These are phyloP conservation scores for Alentia gelatinosa DNA, from an alignment of 2,888 invertebrate species.

Conservation along the genomic window DNA sequence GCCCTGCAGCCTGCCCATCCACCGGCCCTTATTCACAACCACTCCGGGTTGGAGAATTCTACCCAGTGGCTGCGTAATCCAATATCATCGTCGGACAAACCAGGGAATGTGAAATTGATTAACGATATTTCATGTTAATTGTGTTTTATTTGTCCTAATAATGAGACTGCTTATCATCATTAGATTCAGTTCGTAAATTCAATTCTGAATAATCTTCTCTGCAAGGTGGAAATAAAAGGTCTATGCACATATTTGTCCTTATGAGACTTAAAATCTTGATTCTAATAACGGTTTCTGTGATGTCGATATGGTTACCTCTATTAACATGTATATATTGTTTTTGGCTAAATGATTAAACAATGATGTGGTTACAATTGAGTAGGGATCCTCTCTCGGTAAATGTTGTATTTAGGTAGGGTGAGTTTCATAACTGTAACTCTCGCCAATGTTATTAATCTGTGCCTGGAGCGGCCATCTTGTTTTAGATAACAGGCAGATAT, in stretches of 20 bases:
- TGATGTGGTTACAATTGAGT: no score
- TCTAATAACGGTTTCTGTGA: no score
- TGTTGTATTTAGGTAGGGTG: no score
- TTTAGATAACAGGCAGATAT: neutral
- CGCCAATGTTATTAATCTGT: neutral
- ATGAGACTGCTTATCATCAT: neutral
- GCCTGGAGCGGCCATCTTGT: neutral
- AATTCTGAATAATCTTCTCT: neutral
- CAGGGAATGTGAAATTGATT: conserved; percentile 1
- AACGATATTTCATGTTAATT: conserved; percentile 29
- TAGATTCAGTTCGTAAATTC: neutral
- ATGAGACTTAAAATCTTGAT: no score
- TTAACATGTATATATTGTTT: no score
- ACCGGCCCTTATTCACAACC: neutral
- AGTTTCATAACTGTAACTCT: no score
- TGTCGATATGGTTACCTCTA: no score
- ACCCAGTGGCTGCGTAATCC: neutral
- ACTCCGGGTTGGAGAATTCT: no score
- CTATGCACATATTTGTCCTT: no score
- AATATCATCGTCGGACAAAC: conserved; percentile 7
- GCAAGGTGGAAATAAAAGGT: neutral
- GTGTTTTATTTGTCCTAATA: conserved; percentile 15
- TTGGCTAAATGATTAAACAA: no score
- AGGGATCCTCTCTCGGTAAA: no score
- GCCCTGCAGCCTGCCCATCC: neutral